Evolutionary conservation across 2,888 invertebrate genomes (phyloP), one percentile per base, ranked within the genome.

Genomic region (Rhamnusium bicolor): DNA sequence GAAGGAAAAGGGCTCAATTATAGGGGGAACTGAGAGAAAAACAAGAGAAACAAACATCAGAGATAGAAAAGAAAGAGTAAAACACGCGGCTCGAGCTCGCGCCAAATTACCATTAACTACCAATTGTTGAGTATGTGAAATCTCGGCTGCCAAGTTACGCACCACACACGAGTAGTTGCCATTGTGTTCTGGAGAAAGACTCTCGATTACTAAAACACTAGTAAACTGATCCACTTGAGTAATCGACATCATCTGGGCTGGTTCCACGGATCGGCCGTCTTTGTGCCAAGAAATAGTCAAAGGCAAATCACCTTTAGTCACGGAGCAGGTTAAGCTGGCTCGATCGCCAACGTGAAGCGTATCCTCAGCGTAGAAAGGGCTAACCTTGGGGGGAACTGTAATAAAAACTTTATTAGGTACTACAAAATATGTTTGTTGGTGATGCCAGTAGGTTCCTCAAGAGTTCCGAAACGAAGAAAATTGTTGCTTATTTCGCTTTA

Each of bases 1-100:
- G 91, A 94, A 94, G 90, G 91, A 92, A 92, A 94, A 94, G 90
- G 94, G 93, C 91, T 94, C 94, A 92, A 94, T 94, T 91, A 93
- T 93, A 90, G 94, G 94, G 90, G 94, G 94, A 91, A 94, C 94
- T 94, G 93, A 86, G 86, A 87, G 86, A 80, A 77, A 81, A 66
- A 85, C 75, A 85, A 87, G 85, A 87, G 89, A 90, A 90, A 90
- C 89, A 90, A 89, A 90, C 90, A 90, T 90, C 89, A 90, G 90
- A 90, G 87, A 90, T 88, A 73, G 77, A 75, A 89, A 89, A 89
- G 89, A 89, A 89, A 88, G 88, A 88, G 88, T 78, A 73, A 79
- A 86, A 86, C 85, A 84, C 86, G 86, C 84, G 86, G 81, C 85
- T 84, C 86, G 87, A 73, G 88, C 86, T 79, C 85, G 84, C 86